Base-by-base conservation (phyloP, 2,888 invertebrate genomes). In the Nemapogon koenigi region DNA sequence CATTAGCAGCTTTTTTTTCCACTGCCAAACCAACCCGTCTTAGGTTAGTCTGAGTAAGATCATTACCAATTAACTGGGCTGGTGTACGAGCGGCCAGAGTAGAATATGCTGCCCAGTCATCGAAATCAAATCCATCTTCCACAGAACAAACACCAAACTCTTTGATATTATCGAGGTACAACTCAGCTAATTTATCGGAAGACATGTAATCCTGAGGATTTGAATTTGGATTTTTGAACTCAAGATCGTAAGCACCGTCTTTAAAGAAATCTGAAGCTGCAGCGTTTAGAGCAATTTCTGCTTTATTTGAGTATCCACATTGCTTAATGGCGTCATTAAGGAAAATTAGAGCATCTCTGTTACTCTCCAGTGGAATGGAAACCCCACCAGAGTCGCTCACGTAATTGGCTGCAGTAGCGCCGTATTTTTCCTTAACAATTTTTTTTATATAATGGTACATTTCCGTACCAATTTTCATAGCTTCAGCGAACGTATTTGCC, bases 361-460 rank as follows among this genome's bases (percentile, higher is more conserved):
- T 94, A 62, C 92, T 91, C 49, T 87, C 85, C 51, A 99, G 90
- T 58, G 98, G 97, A 41, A 97, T 94, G 28, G 98, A 94, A 63
- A 99, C 98, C 38, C 98, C 99, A 59, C 99, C 99, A 61, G 93
- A 94, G 70, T 97, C 95, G 46, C 96, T 96, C 2, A 97, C 97
- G 50, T 96, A 91, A 19, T 22, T 88, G 6, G 94, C 92, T 27
- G 90, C 89, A 68, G 97, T 96, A 47, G 95, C 83, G 41, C 94
- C 94, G 55, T 88, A 91, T 71, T 94, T 94, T 44, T 84, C 83
- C 70, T 92, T 90, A 61, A 98, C 93, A 38, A 92, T 89, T 59
- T 94, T 92, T 64, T 94, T 86, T 52, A 97, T 87, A 55, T 94
- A 94, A 51, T 93, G 94, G 66, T 98, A 99, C 26, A 94, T 89